Conservation (phyloP, 2,113 vertebrate species). For the Stegastes partitus region DNA sequence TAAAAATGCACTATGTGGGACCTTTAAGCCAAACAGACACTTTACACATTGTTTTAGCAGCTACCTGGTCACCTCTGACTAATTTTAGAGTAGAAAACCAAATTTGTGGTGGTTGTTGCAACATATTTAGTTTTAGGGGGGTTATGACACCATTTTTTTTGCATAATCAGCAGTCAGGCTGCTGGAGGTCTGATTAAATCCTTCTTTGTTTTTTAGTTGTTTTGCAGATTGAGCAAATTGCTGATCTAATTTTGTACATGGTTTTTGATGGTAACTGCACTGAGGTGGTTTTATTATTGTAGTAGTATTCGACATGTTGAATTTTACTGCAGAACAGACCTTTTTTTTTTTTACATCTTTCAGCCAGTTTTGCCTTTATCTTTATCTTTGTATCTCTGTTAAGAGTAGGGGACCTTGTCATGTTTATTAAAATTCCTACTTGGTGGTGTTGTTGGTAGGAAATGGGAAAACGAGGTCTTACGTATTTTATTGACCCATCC, state of each 20-base stretch:
- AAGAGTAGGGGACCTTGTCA: too few relatives aligned
- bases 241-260: constrained; percentile 1
- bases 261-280: not conserved
- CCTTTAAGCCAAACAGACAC: too few relatives aligned
- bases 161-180: constrained; percentile 13
- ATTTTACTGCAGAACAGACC: not conserved
- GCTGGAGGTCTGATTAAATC: not conserved
- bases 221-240: constrained; percentile 22
- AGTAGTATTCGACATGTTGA: too few relatives aligned
- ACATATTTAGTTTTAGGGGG: not conserved
- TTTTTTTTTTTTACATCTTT: too few relatives aligned
- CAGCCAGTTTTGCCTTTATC: too few relatives aligned
- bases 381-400: too few relatives aligned
- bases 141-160: not conserved
- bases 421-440: too few relatives aligned
- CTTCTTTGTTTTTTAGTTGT: constrained; percentile 13
- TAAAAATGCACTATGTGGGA: too few relatives aligned
- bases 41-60: too few relatives aligned
- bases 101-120: too few relatives aligned
- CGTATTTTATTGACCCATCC: not conserved
- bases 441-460: not conserved
- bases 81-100: not conserved
- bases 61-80: not conserved
- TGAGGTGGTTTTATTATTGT: not conserved
- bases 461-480: not conserved